Evolutionary conservation across 2,113 vertebrate genomes (phyloP).

Genomic region (Scomber japonicus): DNA sequence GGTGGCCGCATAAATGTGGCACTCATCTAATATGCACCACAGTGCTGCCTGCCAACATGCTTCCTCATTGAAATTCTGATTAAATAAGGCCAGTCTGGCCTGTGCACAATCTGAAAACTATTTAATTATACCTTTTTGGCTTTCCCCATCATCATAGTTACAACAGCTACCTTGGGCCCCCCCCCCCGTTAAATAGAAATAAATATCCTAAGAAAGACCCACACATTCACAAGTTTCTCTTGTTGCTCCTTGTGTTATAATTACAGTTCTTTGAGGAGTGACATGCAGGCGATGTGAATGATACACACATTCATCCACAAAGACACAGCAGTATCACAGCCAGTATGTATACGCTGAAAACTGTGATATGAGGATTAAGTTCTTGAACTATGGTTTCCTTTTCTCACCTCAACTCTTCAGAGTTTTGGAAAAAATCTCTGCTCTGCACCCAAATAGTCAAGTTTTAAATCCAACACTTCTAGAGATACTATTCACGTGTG

Average conservation of each 20-base stretch:
- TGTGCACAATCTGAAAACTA: slow-evolving; percentile 50
- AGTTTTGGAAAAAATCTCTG: not conserved
- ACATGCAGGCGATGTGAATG: not conserved
- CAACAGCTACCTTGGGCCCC: slow-evolving; percentile 32
- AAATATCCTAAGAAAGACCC: slow-evolving; percentile 16
- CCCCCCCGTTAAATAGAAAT: not conserved
- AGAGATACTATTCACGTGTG: not conserved
- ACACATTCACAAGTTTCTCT: not conserved
- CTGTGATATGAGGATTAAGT: not conserved
- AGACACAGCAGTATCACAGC: not conserved
- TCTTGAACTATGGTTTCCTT: not conserved
- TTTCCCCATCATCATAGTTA: slow-evolving; percentile 29
- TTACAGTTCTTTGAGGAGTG: slow-evolving; percentile 6
- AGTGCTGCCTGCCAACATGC: slow-evolving; percentile 67
- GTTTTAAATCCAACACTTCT: slow-evolving; percentile 16
- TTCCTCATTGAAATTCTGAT: slow-evolving; percentile 79
- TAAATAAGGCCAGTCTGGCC: slow-evolving; percentile 63
- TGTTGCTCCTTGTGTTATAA: not conserved
- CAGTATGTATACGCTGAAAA: not conserved
- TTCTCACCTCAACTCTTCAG: not conserved
- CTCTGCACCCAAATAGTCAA: not conserved
- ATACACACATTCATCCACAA: slow-evolving; percentile 1
- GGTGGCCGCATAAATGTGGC: slow-evolving; percentile 76
- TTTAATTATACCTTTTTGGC: slow-evolving; percentile 63
- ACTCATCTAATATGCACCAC: slow-evolving; percentile 76